A percentile compares a stretch with the other conserved stretches of the same genome.
Conservation (phyloP, 2,888 invertebrate genomes). For the Tethea ocularis region DNA sequence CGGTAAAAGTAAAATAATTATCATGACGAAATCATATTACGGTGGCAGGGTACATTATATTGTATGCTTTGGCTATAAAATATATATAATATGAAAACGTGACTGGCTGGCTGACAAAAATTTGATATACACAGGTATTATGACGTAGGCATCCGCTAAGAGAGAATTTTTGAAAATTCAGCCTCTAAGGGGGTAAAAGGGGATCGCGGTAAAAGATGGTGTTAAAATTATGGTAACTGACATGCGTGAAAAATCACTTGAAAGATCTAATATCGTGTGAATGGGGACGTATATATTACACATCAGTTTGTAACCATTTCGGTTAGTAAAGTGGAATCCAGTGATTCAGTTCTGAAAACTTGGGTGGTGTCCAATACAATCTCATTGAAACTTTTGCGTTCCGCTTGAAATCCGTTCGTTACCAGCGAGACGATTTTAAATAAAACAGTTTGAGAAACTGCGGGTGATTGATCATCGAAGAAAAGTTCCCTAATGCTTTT, state of each 20-base stretch:
- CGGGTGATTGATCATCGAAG: slow-evolving; percentile 62
- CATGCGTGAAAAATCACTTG: background rate
- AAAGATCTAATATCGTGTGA: background rate
- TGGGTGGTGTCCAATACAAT: slow-evolving; percentile 78
- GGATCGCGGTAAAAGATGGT: too few relatives aligned
- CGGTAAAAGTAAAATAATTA: too few relatives aligned
- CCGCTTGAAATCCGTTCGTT: slow-evolving; percentile 43
- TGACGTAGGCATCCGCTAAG: too few relatives aligned
- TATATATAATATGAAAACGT: too few relatives aligned
- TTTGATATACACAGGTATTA: too few relatives aligned
- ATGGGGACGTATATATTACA: slow-evolving; percentile 7
- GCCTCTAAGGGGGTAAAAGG: too few relatives aligned
- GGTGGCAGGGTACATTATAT: too few relatives aligned
- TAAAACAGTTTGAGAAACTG: slow-evolving; percentile 55
- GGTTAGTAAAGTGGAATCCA: slow-evolving; percentile 27
- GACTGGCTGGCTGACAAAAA: too few relatives aligned
- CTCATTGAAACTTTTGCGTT: slow-evolving; percentile 71
- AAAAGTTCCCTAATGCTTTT: slow-evolving; percentile 45
- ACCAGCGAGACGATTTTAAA: slow-evolving; percentile 30
- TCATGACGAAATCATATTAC: too few relatives aligned
- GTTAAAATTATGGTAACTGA: background rate
- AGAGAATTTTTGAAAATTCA: too few relatives aligned
- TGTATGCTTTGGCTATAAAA: too few relatives aligned
- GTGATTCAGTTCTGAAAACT: slow-evolving; percentile 41
- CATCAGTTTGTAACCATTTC: slow-evolving; percentile 16